Evolutionary conservation across 2,113 vertebrate genomes (phyloP), one percentile per base, ranked within the genome.

Genomic region (Calyptomena viridis): DNA sequence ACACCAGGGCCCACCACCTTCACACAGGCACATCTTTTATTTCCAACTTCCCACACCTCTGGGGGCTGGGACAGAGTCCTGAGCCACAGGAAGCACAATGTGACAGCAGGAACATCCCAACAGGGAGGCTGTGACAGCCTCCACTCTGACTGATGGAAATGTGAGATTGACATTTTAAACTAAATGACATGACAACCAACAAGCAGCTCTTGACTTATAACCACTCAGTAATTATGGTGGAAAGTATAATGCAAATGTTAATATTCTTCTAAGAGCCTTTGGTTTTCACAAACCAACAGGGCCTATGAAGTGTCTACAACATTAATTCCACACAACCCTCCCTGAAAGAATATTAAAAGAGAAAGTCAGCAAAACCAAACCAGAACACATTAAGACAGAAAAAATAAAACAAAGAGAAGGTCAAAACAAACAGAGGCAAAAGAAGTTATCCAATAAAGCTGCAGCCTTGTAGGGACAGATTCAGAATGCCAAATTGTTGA

Each of bases 261-360:
- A 88, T 94, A 84, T 49, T 73, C 78, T 69, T 84, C 69, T 69
- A 53, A 44, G 69, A 87, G 78, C 77, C 68, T 84, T 66, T n/a
- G 73, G 76, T 58, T 89, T 88, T 82, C 64, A 81, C 17, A 84
- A 93, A 92, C 49, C 40, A 78, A 69, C 33, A 42, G 8, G 31
- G 44, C 27, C 46, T 69, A 42, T 35, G 67, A 90, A 86, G 58
- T 39, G 17, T 11, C 87, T 81, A 40, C n/a, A 74, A 15, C n/a
- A 73, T 75, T 80, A 87, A 96, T 75, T 88, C 85, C 89, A 87
- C 25, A 92, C 39, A 87, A 89, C 10, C 62, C 80, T 80, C 58
- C 49, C 71, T 58, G 77, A 91, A 83, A 37, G 40, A 62, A 15
- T 62, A 68, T 64, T 78, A 88, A 50, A 84, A 56, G 39, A 67